A percentile compares a stretch with the other conserved stretches of the same genome.
Evolutionary conservation across 2,888 invertebrate genomes (phyloP).

Genomic region (Drosophila ezoana): DNA sequence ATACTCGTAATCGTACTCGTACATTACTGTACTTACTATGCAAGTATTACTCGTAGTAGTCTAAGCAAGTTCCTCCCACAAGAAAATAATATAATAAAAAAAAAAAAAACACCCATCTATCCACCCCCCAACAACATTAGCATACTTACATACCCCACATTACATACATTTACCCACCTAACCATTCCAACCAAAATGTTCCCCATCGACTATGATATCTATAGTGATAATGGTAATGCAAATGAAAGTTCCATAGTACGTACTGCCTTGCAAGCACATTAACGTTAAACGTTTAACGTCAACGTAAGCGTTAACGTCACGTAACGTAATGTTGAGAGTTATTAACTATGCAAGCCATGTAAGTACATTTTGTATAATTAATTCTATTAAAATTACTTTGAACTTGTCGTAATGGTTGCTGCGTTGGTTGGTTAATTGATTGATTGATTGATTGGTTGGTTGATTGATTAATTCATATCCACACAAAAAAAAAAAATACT

Average conservation of each 20-base stretch:
- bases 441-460: constrained; percentile 78
- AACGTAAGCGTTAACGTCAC: constrained; percentile 30
- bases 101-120: constrained; percentile 6
- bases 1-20: constrained; percentile 66
- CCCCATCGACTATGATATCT: constrained; percentile 32
- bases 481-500: constrained; percentile 43
- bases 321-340: constrained; percentile 59
- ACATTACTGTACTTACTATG: constrained; percentile 66
- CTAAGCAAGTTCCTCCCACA: constrained; percentile 66
- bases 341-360: constrained; percentile 79
- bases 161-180: constrained; percentile 21
- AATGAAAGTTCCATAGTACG: constrained; percentile 65
- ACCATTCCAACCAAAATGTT: constrained; percentile 14
- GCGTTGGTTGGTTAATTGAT: constrained; percentile 83
- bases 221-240: constrained; percentile 57
- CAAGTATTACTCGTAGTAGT: constrained; percentile 77
- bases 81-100: background rate
- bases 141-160: constrained; percentile 37
- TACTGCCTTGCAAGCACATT: constrained; percentile 77
- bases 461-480: constrained; percentile 79
- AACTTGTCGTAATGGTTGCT: constrained; percentile 84
- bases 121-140: constrained; percentile 21
- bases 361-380: constrained; percentile 82
- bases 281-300: constrained; percentile 45
- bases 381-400: constrained; percentile 80